These are phyloP conservation scores for Papilio glaucus DNA, from an alignment of 1,140 invertebrate species.

Conservation along the genomic window DNA sequence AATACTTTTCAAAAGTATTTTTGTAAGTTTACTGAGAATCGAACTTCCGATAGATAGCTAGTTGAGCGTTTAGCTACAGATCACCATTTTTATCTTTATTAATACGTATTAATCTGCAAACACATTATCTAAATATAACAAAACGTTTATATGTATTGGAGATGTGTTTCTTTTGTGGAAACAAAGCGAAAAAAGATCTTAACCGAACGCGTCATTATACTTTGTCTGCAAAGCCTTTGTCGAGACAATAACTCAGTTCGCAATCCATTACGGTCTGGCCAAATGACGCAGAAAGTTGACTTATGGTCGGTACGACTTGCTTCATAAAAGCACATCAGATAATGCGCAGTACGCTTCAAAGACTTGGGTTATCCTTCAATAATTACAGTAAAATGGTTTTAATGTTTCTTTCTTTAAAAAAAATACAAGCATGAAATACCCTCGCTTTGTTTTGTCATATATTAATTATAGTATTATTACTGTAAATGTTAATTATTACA, in stretches of 20 bases:
- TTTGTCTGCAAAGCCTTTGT: slow-evolving; percentile 58
- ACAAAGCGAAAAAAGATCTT: slow-evolving; percentile 53
- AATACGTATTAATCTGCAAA: too few species aligned
- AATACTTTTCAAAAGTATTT: too few species aligned
- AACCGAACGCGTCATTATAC: slow-evolving; percentile 69
- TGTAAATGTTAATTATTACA: too few species aligned
- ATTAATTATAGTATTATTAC: too few species aligned
- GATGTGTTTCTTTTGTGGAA: slow-evolving; percentile 13
- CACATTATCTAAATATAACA: neutral
- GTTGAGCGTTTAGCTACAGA: too few species aligned
- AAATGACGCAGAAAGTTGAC: slow-evolving; percentile 79
- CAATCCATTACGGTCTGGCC: slow-evolving; percentile 74
- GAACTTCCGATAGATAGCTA: too few species aligned
- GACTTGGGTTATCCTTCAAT: slow-evolving; percentile 11
- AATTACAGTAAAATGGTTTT: slow-evolving; percentile 6
- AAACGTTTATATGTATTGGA: slow-evolving; percentile 6
- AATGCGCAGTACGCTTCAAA: slow-evolving; percentile 1
- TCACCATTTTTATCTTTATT: too few species aligned
- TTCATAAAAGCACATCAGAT: slow-evolving; percentile 29
- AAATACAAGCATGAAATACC: too few species aligned
- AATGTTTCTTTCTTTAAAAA: slow-evolving; percentile 5
- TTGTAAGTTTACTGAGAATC: too few species aligned
- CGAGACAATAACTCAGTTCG: slow-evolving; percentile 69
- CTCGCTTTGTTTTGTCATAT: too few species aligned
- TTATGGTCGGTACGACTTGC: slow-evolving; percentile 45